Evolutionary conservation across 2,113 vertebrate genomes (phyloP), one percentile per base, ranked within the genome.

Genomic region (Triplophysa tibetana): DNA sequence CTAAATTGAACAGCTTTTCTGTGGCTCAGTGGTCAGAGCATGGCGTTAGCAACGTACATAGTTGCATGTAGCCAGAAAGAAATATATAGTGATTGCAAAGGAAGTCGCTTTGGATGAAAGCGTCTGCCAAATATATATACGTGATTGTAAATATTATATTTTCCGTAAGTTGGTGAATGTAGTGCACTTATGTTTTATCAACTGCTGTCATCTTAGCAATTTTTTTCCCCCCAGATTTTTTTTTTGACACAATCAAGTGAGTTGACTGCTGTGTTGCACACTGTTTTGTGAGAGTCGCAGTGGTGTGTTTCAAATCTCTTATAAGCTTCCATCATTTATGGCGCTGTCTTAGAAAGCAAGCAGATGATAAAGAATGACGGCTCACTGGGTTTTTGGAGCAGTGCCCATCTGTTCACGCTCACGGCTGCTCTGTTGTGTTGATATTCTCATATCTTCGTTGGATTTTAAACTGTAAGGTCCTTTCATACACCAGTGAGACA

Each of bases 331-430:
- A 56, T 56, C 54, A 56, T 6, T 56, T n/a, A n/a, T n/a, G 19
- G 21, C n/a, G 19, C 54, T n/a, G 8, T n/a, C 54, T 56, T n/a
- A 21, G 54, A 56, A 29, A 56, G 54, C 33, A 38, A 38, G 19
- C 54, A 21, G 54, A 19, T 56, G 54, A 19, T n/a, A 56, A 56
- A n/a, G 54, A 5, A 56, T 56, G 54, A n/a, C 54, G 8, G 54
- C 54, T 56, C 54, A 56, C 54, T 56, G n/a, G 54, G 54, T n/a
- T 56, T 56, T n/a, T n/a, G 54, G 19, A 56, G 14, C 14, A 16
- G 50, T 16, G 50, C 50, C 50, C 56, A 23, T 74, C 70, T 74
- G 70, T 45, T 74, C 38, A 61, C 14, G 26, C 56, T 61, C 19
- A 1, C 29, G 58, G 50, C 50, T 38, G 26, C 24, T 54, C 45